Percentiles rank a stretch among this genome's conserved stretches.
Conservation (phyloP, 2,888 invertebrate species). For the Agrotis ipsilon region DNA sequence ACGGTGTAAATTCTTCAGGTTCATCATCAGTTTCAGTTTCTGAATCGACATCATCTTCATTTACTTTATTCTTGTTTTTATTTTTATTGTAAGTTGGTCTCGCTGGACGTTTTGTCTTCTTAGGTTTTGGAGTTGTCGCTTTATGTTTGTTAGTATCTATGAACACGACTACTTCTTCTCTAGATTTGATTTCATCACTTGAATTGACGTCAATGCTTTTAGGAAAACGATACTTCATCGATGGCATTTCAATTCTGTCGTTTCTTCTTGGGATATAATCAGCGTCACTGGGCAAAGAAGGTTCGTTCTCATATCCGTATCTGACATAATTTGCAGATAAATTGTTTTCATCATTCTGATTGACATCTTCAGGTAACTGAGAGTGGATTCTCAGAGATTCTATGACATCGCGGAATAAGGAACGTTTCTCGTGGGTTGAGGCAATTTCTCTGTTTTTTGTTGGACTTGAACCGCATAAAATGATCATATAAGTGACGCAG, state of each 20-base stretch:
- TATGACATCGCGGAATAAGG: constrained; percentile 85
- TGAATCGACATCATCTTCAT: constrained; percentile 62
- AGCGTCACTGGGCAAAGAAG: constrained; percentile 77
- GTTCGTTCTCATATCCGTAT: constrained; percentile 79
- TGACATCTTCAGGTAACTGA: constrained; percentile 80
- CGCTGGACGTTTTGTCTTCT: constrained; percentile 67
- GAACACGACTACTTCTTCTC: constrained; percentile 81
- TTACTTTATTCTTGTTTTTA: constrained; percentile 69
- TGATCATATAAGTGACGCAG: constrained; percentile 85
- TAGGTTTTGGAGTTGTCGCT: constrained; percentile 76
- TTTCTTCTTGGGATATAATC: constrained; percentile 85
- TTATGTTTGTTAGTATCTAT: constrained; percentile 77
- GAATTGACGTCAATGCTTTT: constrained; percentile 76
- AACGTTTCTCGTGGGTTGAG: constrained; percentile 77
- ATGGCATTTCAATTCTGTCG: constrained; percentile 86
- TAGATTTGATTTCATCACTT: constrained; percentile 66
- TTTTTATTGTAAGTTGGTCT: constrained; percentile 65
- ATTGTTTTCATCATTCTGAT: constrained; percentile 82
- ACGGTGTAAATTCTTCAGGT: constrained; percentile 69
- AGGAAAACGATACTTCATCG: constrained; percentile 83
- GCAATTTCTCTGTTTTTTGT: constrained; percentile 70
- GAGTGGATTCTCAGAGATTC: constrained; percentile 83
- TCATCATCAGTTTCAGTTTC: constrained; percentile 62
- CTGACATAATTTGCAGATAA: constrained; percentile 78
- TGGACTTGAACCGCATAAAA: constrained; percentile 81